Conservation (phyloP, 2,113 vertebrate species). For the Pica pica region DNA sequence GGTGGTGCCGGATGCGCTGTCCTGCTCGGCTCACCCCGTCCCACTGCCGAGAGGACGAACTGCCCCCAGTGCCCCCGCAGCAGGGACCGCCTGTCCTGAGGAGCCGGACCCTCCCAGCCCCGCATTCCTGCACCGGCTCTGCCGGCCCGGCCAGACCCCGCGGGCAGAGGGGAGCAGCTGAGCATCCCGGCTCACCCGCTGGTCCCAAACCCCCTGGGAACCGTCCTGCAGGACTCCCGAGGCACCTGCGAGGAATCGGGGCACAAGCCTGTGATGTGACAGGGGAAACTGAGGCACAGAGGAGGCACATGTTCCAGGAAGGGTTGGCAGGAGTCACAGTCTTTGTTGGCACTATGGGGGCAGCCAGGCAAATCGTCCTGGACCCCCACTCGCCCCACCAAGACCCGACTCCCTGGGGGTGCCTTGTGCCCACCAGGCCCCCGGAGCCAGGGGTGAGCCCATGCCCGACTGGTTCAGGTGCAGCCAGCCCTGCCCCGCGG, state of each 20-base stretch:
- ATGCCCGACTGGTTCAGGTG: background rate
- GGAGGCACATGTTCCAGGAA: rapidly evolving
- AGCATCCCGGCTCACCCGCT: rapidly evolving
- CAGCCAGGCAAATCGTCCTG: rapidly evolving
- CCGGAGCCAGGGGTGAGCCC: background rate
- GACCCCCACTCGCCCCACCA: background rate
- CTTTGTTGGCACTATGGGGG: rapidly evolving
- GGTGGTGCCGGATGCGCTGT: background rate
- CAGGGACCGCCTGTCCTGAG: background rate
- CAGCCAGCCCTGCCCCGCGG: background rate
- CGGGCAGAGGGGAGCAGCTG: background rate
- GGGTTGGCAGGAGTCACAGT: rapidly evolving
- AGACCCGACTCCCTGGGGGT: rapidly evolving
- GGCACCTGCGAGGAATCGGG: background rate
- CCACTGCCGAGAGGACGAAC: background rate
- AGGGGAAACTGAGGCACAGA: background rate
- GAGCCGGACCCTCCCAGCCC: background rate
- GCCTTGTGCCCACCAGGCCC: background rate
- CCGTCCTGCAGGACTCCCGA: background rate
- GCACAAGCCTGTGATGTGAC: rapidly evolving
- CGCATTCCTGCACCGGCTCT: constrained; percentile 26
- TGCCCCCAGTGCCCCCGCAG: background rate
- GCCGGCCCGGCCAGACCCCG: background rate
- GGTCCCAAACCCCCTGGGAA: background rate
- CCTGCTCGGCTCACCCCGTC: background rate